Conservation (phyloP, 2,797 vertebrate genomes). For the Tragelaphus oryx region DNA sequence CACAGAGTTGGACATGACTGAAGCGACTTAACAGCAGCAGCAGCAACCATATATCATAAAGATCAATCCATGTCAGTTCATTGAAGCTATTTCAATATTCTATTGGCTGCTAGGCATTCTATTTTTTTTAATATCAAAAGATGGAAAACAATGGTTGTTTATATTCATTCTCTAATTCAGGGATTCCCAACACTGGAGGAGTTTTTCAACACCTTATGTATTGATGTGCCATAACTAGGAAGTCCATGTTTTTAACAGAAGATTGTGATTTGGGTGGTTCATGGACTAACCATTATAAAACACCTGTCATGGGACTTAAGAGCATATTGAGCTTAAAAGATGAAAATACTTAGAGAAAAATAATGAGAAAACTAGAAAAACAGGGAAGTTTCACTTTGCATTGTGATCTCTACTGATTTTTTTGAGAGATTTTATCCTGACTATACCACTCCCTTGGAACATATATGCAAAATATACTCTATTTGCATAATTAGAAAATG, state of each 20-base stretch:
- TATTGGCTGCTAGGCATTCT: background rate
- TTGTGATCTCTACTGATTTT: background rate
- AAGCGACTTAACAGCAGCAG: too few species aligned
- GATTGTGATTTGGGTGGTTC: background rate
- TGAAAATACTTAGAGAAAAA: background rate
- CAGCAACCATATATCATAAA: background rate
- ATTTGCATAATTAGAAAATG: constrained; percentile 25
- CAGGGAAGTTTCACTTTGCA: background rate
- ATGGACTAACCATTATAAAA: background rate
- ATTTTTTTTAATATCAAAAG: background rate
- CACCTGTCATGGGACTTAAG: background rate
- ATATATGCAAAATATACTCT: background rate
- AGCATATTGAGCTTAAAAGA: background rate
- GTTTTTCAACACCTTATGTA: background rate
- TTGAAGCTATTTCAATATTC: background rate
- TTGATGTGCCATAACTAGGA: background rate
- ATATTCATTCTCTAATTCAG: background rate
- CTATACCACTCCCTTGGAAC: background rate
- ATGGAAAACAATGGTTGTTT: background rate
- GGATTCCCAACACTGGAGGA: background rate
- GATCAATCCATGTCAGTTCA: background rate
- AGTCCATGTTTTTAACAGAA: background rate
- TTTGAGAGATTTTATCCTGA: background rate
- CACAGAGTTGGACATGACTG: too few species aligned
- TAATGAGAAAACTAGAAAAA: constrained; percentile 1